Base-by-base conservation (phyloP, 2,797 vertebrate species). In the Chaetophractus vellerosus region DNA sequence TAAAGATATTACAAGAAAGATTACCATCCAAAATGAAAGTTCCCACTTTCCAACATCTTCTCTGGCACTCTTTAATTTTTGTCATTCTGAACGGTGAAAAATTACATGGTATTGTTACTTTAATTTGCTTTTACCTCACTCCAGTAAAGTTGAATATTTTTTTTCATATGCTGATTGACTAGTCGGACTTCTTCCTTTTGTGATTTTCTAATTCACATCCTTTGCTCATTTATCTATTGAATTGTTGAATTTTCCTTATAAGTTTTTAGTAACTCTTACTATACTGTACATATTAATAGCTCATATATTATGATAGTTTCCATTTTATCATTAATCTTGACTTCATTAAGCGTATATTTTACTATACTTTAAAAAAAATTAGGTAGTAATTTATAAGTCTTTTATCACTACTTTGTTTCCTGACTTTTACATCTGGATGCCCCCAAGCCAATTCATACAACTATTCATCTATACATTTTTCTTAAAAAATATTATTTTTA, bases 241-340 rank as follows among this genome's bases (percentile, higher is more conserved):
- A 81, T 74, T 45, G 61, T 84, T 94, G 26, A 69, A 59, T 86
- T 96, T 95, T 90, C 8, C 55, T 95, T 86, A 86, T 89, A 81
- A 76, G 80, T 61, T 55, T 93, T 28, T 93, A 91, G 64, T 36
- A 95, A 90, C 82, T 31, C 41, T 59, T 68, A 79, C 31, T 81
- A 59, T 81, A 45, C 78, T 48, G 19, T 92, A 3, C 50, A 87
- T 83, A 85, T 81, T 95, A 94, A 69, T 95, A 97, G 57, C 26
- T 81, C 52, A 75, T 84, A 55, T 80, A 24, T 64, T 95, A 79
- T 36, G 28, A 80, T 83, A 81, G 93, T 81, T 93, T 74, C 4
- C 50, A 50, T 95, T 64, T 12, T 94, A 59, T 91, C n/a, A 72
- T 89, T 93, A 78, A 89, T 95, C 28, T 74, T 95, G 61, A 93